Conservation (phyloP, 2,888 invertebrate genomes). For the Drosophila ustulata region DNA sequence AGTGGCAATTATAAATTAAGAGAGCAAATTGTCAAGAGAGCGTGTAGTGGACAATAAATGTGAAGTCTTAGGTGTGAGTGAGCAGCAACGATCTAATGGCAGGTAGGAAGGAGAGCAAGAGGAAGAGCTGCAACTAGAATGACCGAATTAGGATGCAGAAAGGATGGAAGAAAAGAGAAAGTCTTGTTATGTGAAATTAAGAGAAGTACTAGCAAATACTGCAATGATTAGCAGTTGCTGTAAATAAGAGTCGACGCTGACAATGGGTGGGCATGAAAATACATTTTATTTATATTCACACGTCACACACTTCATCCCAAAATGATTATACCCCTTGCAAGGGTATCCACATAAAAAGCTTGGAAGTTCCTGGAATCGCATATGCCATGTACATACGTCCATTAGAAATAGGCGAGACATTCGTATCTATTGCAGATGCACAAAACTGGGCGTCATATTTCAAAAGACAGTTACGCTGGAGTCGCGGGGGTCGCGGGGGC, state of each 20-base stretch:
- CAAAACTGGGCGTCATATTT: constrained; percentile 74
- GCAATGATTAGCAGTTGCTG: too few relatives aligned
- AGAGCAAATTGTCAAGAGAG: too few relatives aligned
- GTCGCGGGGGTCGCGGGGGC: constrained; percentile 14
- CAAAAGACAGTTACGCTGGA: constrained; percentile 48
- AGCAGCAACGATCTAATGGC: neutral
- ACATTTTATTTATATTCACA: neutral
- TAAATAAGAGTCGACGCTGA: neutral
- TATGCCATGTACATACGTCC: constrained; percentile 12
- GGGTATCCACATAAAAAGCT: neutral
- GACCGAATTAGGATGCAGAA: too few relatives aligned
- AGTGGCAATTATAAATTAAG: too few relatives aligned
- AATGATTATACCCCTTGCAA: neutral
- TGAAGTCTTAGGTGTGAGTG: too few relatives aligned
- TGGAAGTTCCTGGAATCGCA: constrained; percentile 52
- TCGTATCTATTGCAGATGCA: constrained; percentile 41
- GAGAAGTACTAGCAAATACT: too few relatives aligned
- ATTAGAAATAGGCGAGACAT: constrained; percentile 58
- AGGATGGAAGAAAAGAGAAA: too few relatives aligned
- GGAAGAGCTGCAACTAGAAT: too few relatives aligned
- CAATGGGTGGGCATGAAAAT: too few relatives aligned
- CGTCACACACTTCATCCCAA: neutral
- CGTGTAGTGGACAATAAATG: too few relatives aligned
- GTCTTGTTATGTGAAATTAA: too few relatives aligned
- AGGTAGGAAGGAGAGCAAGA: too few relatives aligned